These are phyloP conservation scores for Oceanites oceanicus DNA, from an alignment of 2,113 vertebrate species.

Conservation along the genomic window DNA sequence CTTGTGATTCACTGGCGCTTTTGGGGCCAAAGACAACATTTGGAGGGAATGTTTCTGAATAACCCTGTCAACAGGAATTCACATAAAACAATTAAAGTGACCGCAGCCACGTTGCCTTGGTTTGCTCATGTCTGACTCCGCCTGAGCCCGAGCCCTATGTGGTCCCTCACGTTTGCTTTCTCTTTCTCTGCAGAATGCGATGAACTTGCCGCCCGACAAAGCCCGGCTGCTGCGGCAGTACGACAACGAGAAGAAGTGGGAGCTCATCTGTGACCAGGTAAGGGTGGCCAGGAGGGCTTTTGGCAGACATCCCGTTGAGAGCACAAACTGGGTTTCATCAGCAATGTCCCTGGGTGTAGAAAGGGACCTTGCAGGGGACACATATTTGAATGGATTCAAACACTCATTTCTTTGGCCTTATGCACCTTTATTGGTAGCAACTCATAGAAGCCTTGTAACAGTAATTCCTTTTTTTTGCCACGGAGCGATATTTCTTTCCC, in stretches of 20 bases:
- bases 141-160: background rate
- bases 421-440: background rate
- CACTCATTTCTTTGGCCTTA: rapidly evolving
- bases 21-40: background rate
- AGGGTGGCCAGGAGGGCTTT: background rate
- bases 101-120: background rate
- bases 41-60: background rate
- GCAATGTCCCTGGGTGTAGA: background rate
- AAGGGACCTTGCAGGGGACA: background rate
- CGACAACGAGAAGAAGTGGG: constrained; percentile 99
- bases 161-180: background rate
- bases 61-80: background rate
- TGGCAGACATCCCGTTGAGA: background rate
- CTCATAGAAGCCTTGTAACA: background rate
- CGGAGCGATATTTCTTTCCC: background rate
- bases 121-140: background rate
- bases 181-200: constrained; percentile 85
- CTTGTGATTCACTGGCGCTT: background rate
- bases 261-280: constrained; percentile 98
- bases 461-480: background rate
- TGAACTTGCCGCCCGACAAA: constrained; percentile 99
- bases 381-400: rapidly evolving
- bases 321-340: background rate
- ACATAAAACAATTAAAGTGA: background rate
- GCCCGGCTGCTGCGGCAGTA: constrained; percentile 94